Percentiles rank a stretch among this genome's conserved stretches.
Evolutionary conservation across 2,888 invertebrate species (phyloP).

Genomic region (Lissocephala sabroskyi): DNA sequence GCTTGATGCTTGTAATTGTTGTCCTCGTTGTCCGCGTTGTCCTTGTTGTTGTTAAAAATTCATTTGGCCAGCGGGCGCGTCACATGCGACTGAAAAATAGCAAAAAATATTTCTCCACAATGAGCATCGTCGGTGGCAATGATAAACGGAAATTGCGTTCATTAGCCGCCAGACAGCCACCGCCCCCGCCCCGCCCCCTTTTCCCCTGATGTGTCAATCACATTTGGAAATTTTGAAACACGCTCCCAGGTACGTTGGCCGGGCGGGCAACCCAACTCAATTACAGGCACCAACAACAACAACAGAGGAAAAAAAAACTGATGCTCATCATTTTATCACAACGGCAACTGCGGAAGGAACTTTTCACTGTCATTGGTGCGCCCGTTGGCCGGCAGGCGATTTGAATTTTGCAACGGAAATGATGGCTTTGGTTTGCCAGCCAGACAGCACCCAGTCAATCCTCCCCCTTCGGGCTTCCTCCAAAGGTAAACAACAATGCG

Average conservation of each 20-base stretch:
- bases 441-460: slow-evolving; percentile 8
- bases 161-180: slow-evolving; percentile 13
- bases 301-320: too few species aligned
- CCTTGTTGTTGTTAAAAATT: slow-evolving; percentile 38
- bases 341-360: slow-evolving; percentile 31
- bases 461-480: background rate
- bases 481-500: slow-evolving; percentile 58
- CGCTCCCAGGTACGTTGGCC: background rate
- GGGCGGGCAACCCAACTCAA: slow-evolving; percentile 47
- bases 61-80: slow-evolving; percentile 29
- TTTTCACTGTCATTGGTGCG: slow-evolving; percentile 36
- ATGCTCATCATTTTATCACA: slow-evolving; percentile 15
- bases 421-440: slow-evolving; percentile 22
- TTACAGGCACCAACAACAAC: slow-evolving; percentile 33
- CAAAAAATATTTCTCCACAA: slow-evolving; percentile 28
- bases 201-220: slow-evolving; percentile 46
- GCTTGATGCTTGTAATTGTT: slow-evolving; percentile 12
- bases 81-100: slow-evolving; percentile 44
- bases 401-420: slow-evolving; percentile 51
- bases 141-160: slow-evolving; percentile 37
- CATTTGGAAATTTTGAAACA: slow-evolving; percentile 13
- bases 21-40: slow-evolving; percentile 19
- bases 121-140: slow-evolving; percentile 12
- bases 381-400: slow-evolving; percentile 24
- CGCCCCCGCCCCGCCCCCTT: background rate